Conservation (phyloP, 1,140 invertebrate genomes). For the Cherax destructor region DNA sequence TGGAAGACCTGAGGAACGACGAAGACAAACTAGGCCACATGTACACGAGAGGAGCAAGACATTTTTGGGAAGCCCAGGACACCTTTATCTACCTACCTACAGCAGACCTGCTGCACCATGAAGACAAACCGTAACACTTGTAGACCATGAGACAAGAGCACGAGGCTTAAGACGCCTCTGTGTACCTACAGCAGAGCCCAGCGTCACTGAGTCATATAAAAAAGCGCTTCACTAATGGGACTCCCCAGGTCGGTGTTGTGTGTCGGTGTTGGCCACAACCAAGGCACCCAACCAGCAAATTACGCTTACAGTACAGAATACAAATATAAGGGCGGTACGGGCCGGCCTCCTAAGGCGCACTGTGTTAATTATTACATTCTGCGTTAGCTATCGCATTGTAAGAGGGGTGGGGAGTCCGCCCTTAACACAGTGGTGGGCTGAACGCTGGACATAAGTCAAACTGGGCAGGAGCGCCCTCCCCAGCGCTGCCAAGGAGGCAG, state of each 20-base stretch:
- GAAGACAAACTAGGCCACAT: no score
- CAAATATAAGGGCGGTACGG: conserved; percentile 67
- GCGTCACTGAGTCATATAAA: neutral
- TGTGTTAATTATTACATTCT: conserved; percentile 67
- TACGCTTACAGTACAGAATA: conserved; percentile 61
- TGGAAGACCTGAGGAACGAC: no score
- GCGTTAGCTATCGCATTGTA: conserved; percentile 63
- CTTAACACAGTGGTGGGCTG: conserved; percentile 62
- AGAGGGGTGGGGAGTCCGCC: conserved; percentile 41
- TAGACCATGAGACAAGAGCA: no score
- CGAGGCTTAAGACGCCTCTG: no score
- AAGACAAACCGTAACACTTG: no score
- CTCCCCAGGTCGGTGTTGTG: neutral
- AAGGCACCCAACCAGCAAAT: conserved; percentile 55
- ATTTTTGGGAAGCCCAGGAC: no score
- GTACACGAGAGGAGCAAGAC: no score
- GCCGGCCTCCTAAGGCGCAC: conserved; percentile 61
- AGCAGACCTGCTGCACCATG: no score
- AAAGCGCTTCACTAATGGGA: neutral
- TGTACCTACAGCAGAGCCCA: neutral
- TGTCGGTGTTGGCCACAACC: neutral
- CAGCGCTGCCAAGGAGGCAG: neutral
- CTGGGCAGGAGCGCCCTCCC: conserved; percentile 4
- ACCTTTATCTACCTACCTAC: no score
- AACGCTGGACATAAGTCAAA: conserved; percentile 55